These are phyloP conservation scores for Aldabrachelys gigantea DNA, from an alignment of 2,113 vertebrate genomes.

Conservation along the genomic window DNA sequence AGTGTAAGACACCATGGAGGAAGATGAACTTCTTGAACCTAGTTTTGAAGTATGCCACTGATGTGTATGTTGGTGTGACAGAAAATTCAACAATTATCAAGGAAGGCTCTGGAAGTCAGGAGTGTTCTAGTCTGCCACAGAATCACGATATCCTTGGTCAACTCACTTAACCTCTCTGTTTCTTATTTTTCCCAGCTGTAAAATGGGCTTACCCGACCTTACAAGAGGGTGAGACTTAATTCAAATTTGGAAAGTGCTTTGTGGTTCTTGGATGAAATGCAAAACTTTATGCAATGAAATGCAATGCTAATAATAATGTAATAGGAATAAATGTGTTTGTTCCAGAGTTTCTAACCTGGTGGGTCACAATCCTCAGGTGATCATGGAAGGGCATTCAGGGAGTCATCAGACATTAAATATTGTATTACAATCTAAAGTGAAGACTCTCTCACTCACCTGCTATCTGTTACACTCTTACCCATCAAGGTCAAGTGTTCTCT, in stretches of 20 bases:
- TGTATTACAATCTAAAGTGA: background rate
- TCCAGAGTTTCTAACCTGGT: background rate
- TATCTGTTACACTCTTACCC: background rate
- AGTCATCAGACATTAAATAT: background rate
- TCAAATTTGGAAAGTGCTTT: background rate
- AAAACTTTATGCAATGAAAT: background rate
- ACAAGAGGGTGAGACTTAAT: background rate
- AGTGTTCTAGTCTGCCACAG: background rate
- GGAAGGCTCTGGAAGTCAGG: background rate
- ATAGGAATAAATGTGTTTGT: background rate
- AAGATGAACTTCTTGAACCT: background rate
- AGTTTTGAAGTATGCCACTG: background rate
- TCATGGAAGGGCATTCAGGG: background rate
- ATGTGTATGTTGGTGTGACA: background rate
- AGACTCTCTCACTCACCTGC: too few relatives aligned
- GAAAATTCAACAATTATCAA: slow-evolving; percentile 1
- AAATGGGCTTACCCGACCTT: accelerated
- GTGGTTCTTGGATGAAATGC: background rate
- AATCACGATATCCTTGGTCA: background rate
- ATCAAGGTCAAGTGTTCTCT: background rate
- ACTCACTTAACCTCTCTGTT: background rate
- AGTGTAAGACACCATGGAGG: background rate
- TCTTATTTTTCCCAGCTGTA: background rate
- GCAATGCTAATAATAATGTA: background rate
- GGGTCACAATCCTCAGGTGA: background rate